Evolutionary conservation across 2,888 invertebrate species (phyloP).

Genomic region (Cepaea hortensis): DNA sequence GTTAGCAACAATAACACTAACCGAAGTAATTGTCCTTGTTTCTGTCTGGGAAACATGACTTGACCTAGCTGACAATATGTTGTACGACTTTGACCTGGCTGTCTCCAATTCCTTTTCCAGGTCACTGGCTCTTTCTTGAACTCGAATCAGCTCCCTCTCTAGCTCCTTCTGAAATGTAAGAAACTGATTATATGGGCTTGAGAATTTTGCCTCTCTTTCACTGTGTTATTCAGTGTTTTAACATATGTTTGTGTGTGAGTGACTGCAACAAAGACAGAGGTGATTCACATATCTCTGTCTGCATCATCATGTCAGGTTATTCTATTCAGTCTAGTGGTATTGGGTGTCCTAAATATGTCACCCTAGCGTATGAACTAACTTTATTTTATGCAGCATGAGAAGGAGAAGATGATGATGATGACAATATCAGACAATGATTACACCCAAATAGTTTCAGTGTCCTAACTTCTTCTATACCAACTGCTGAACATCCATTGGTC

Average conservation of each 20-base stretch:
- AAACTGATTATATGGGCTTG: background rate
- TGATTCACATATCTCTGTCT: background rate
- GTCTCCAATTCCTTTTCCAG: slow-evolving; percentile 56
- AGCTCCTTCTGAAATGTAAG: slow-evolving; percentile 62
- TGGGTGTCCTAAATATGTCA: no score
- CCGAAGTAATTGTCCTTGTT: slow-evolving; percentile 4
- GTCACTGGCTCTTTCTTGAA: slow-evolving; percentile 62
- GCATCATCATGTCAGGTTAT: no score
- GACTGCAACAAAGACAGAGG: background rate
- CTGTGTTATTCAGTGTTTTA: background rate
- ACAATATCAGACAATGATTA: no score
- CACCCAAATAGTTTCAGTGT: no score
- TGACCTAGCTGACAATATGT: background rate
- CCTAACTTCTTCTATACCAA: no score
- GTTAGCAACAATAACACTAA: background rate
- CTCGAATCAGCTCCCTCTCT: slow-evolving; percentile 64
- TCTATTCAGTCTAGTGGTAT: no score
- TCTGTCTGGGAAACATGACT: slow-evolving; percentile 50
- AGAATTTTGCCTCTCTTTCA: background rate
- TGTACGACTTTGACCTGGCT: background rate
- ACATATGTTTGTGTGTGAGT: background rate
- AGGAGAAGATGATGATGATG: no score
- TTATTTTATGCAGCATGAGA: no score
- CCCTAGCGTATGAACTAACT: no score
- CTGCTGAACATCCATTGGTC: no score